Base-by-base conservation (phyloP, 2,888 invertebrate genomes). In the Andrena haemorrhoa region DNA sequence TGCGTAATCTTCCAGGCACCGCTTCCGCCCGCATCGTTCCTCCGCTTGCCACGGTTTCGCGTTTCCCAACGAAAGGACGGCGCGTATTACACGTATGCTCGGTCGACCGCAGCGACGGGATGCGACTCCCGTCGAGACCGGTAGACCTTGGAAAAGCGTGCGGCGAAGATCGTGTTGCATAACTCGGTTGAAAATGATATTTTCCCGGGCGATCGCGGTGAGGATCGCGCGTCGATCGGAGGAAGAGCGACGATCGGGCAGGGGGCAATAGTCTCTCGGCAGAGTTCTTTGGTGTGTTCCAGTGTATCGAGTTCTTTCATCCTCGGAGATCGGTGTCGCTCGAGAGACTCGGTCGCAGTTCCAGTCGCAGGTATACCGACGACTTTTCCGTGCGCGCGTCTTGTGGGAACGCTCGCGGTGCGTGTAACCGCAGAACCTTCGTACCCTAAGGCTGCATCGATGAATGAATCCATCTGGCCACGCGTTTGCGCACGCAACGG, bases 351-450 rank as follows among this genome's bases (percentile, higher is more conserved):
- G 84, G 79, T 82, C 81, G 85, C 77, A 79, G 74, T 65, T 69
- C 69, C 72, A 71, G 56, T 70, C 71, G 47, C 56, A 75, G 68
- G 60, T 65, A 41, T 16, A 68, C 53, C 53, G 78, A 82, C 83
- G 80, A 68, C 82, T 88, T 85, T 82, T 88, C 79, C 83, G 83
- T 86, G 85, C 79, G 83, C 74, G 82, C 65, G 53, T 71, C 75
- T 85, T 90, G 89, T 92, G 92, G 92, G 92, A 93, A 93, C 89
- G 90, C 79, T 90, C 91, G 87, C 66, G 85, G 77, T 90, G 90
- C 92, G 90, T 92, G 92, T 89, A 92, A 92, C 92, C 92, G 90
- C 92, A 91, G 77, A 60, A 56, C 61, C 75, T 23, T 73, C 81
- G 61, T 41, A 12, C 41, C 10, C 26, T 41, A 58, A 41, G 63